Base-by-base conservation (phyloP, 2,113 vertebrate species). In the Aphyosemion australe region DNA sequence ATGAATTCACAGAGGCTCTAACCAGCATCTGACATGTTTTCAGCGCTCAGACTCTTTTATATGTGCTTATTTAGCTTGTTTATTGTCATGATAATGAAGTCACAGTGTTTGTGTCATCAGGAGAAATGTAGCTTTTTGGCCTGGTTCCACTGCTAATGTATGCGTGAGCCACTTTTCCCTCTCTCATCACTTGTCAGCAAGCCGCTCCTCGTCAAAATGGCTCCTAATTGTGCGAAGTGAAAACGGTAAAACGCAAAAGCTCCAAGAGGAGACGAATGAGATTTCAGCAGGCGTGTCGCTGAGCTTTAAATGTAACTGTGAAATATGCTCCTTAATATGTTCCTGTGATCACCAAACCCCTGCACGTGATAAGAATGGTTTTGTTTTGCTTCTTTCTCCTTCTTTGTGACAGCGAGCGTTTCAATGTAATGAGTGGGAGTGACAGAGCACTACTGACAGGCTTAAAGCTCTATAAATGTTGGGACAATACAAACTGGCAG, bases 21-120 rank as follows among this genome's bases (percentile, higher is more conserved):
- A 62, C 68, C 80, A 80, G 85, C 79, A 74, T 77, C 62, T 31
- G 53, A 69, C 57, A 51, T 53, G 51, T 65, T 53, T 65, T 79
- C 83, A 83, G 80, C 70, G 74, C 76, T 84, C 69, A 82, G 79
- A 87, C 87, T 76, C 72, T 83, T 85, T 84, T 83, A 80, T 84
- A 88, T 87, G 80, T 75, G 83, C 84, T 89, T 74, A 79, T 87
- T 89, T 88, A 13, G 69, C 73, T 84, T 87, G 85, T 91, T 90
- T 88, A 87, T 90, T 91, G 84, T 89, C 85, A 84, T 84, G 84
- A 79, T 90, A 90, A 90, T 90, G 82, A 90, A 84, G 87, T 88
- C 73, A 69, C 84, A 81, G 80, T 74, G 86, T 87, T 78, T 68
- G 76, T 90, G 89, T 88, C 87, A 86, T 84, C 87, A 79, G 83